Conservation (phyloP, 2,113 vertebrate species). For the Thymallus thymallus region DNA sequence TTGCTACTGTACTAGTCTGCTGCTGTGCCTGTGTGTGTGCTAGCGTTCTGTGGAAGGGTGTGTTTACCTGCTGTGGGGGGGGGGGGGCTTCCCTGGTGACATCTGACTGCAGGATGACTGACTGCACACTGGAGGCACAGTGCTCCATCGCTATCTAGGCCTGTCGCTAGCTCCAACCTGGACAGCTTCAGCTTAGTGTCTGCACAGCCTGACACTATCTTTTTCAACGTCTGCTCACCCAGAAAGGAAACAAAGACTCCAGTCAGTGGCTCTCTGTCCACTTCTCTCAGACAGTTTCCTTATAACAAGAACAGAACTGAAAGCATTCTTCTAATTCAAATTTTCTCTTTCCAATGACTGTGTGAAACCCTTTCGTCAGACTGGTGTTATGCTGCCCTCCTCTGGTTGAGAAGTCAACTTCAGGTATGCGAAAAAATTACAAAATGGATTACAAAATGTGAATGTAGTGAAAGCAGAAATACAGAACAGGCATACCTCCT, state of each 20-base stretch:
- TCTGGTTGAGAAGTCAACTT: conserved; percentile 24
- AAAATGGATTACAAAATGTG: no score
- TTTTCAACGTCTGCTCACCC: conserved; percentile 1
- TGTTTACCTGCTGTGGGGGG: conserved; percentile 18
- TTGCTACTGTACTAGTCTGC: no score
- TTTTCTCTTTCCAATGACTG: neutral
- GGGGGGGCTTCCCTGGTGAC: neutral
- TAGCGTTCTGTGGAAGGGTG: neutral
- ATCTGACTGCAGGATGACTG: conserved; percentile 8
- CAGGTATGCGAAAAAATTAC: neutral
- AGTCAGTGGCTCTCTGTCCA: neutral
- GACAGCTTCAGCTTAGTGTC: neutral
- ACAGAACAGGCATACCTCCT: neutral
- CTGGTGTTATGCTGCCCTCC: conserved; percentile 46
- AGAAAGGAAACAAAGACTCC: neutral
- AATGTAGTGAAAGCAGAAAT: neutral
- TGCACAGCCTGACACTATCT: neutral
- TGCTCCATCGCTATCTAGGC: neutral
- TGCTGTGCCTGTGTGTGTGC: neutral
- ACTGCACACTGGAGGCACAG: neutral
- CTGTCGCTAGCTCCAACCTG: neutral
- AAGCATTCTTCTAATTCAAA: neutral
- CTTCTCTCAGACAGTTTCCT: neutral
- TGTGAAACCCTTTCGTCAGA: neutral
- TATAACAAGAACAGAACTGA: neutral